A percentile compares a stretch with the other conserved stretches of the same genome.
Conservation (phyloP, 2,113 vertebrate species). For the Oryzias woworae region DNA sequence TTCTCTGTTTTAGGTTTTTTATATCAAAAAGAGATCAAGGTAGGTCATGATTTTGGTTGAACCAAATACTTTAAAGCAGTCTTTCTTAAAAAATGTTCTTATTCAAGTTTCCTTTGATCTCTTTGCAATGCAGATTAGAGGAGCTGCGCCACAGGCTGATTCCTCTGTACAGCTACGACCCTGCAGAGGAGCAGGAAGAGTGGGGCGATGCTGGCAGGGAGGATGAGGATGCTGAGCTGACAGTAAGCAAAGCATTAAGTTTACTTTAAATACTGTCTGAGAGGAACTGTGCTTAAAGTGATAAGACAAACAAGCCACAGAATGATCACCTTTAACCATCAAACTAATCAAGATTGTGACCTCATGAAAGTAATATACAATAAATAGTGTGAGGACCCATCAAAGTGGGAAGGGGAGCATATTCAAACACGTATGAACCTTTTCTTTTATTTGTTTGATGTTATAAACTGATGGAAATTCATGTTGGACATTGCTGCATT, state of each 20-base stretch:
- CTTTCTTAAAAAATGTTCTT: background rate
- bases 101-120: background rate
- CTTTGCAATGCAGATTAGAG: slow-evolving; percentile 32
- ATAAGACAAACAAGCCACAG: too few relatives aligned
- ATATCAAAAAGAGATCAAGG: slow-evolving; percentile 45
- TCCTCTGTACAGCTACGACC: slow-evolving; percentile 64
- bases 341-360: too few relatives aligned
- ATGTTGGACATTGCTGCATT: too few relatives aligned
- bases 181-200: slow-evolving; percentile 34
- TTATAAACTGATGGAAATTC: too few relatives aligned
- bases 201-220: slow-evolving; percentile 10
- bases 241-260: slow-evolving; percentile 16
- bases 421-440: too few relatives aligned
- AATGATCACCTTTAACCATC: too few relatives aligned
- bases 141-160: slow-evolving; percentile 59
- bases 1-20: slow-evolving; percentile 42
- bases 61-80: background rate
- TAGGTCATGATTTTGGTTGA: slow-evolving; percentile 8
- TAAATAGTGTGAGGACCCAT: too few relatives aligned
- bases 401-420: too few relatives aligned
- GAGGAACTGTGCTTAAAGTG: too few relatives aligned
- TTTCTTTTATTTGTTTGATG: too few relatives aligned
- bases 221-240: slow-evolving; percentile 25
- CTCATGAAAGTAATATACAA: too few relatives aligned
- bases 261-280: too few relatives aligned